Base-by-base conservation (phyloP, 2,888 invertebrate genomes). In the Lumbricus terrestris region DNA sequence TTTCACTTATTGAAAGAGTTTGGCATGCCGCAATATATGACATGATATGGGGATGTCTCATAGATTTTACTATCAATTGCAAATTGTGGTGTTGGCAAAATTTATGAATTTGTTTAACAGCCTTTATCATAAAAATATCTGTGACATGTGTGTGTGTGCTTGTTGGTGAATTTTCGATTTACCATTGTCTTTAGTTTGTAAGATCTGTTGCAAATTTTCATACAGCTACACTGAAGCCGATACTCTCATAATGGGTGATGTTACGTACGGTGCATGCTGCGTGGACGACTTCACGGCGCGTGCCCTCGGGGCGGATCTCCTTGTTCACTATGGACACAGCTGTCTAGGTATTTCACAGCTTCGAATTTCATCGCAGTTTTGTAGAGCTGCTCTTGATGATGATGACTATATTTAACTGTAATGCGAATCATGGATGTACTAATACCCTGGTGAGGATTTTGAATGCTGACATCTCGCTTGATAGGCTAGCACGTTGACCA, bases 221-320 rank as follows among this genome's bases (percentile, higher is more conserved):
- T 69, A 29, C 91, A 95, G 95, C 90, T 98, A 98, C 94, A 97
- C 98, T 3, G 96, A 96, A 69, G 98, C 97, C 4, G 98, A 99
- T 93, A 97, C 97, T 0, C 96, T 99, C 89, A 98, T 99, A 92
- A 98, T 99, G 98, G 99, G 98, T 16, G 99, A 99, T 95, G 99
- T 99, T 33, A 99, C 99, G 0, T 99, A 99, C 94, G 99, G 99
- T 82, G 99, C 99, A 0, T 99, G 99, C 95, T 99, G 99, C 95
- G 97, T 99, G 23, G 99, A 99, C 94, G 99, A 99, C 95, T 97
- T 97, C 94, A 98, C 98, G 0, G 99, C 99, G 0, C 96, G 96
- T 93, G 97, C 98, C 0, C 96, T 99, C 54, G 97, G 97, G 23
- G 97, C 97, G 18, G 98, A 99, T 93, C 95, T 99, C 37, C 95